These are phyloP conservation scores for Eumerus sabulonum DNA, from an alignment of 2,888 invertebrate genomes.

Conservation along the genomic window DNA sequence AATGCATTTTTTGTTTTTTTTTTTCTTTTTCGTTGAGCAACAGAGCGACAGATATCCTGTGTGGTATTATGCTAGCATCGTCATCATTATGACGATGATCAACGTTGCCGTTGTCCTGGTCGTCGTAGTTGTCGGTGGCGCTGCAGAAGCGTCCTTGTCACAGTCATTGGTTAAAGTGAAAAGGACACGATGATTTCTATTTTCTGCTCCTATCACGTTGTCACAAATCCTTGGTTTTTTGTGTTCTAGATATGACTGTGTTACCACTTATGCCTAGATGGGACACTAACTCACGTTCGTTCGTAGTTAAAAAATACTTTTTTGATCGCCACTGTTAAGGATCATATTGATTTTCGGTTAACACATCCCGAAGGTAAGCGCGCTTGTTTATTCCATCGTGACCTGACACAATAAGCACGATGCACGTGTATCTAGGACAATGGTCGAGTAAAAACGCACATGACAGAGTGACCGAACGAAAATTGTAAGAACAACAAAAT, in stretches of 20 bases:
- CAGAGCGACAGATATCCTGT: constrained; percentile 34
- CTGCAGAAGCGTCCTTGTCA: constrained; percentile 56
- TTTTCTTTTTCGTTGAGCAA: too few relatives aligned
- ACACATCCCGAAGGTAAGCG: too few relatives aligned
- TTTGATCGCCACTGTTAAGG: too few relatives aligned
- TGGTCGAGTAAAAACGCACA: too few relatives aligned
- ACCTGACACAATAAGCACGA: too few relatives aligned
- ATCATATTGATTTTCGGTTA: too few relatives aligned
- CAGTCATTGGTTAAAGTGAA: constrained; percentile 61
- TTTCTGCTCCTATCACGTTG: constrained; percentile 45
- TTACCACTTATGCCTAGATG: not conserved
- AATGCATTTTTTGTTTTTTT: constrained; percentile 35
- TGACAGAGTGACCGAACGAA: too few relatives aligned
- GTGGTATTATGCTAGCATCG: constrained; percentile 65
- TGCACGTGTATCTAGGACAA: too few relatives aligned
- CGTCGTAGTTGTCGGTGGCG: constrained; percentile 37
- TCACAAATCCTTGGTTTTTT: constrained; percentile 6
- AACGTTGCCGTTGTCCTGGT: constrained; percentile 28
- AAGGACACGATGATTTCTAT: constrained; percentile 56
- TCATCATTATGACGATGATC: constrained; percentile 1
- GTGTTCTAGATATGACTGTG: not conserved
- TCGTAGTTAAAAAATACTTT: too few relatives aligned
- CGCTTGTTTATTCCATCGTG: too few relatives aligned
- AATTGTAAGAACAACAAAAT: too few relatives aligned
- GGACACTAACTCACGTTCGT: too few relatives aligned